Evolutionary conservation across 2,113 vertebrate species (phyloP), one percentile per base, ranked within the genome.

Genomic region (Ellobius talpinus): DNA sequence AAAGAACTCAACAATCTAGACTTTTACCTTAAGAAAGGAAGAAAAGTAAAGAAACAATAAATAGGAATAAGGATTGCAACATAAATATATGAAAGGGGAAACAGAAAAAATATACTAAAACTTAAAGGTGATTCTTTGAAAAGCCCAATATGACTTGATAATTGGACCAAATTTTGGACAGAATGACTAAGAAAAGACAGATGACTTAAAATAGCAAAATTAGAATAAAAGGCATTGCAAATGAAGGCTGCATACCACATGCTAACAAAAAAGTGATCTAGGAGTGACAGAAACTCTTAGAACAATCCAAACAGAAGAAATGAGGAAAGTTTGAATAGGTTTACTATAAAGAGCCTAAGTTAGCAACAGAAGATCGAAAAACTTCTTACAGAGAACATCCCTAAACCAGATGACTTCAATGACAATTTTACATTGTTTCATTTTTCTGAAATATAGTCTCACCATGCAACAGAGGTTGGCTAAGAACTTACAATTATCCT

Each of bases 201-300:
- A 4, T 73, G 3, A 36, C 26, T 47, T 55, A 39, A 95, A 66
- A 39, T 68, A 58, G 17, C 77, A 81, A 89, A 93, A 76, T 68
- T 11, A 76, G 45, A 55, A 45, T 61, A 16, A 74, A 82, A 76
- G 33, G 36, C 7, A 81, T 55, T 36, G 45, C 55, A 61, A 66
- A 24, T 95, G 23, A 92, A 55, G 55, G 17, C 10, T 65, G 11
- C 14, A 16, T 29, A 65, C 2, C 52, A 36, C 12, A 24, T 82
- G 11, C 7, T 24, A 91, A 77, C 52, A 94, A 96, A 89, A n/a
- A 88, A 74, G 45, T 85, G 85, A 85, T 21, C 42, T 89, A 70
- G 29, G 24, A 65, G 17, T 72, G 24, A 85, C 58, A 86, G 24
- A 91, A 88, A 61, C 76, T 70, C 58, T 39, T 52, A 70, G 39